Evolutionary conservation across 2,888 invertebrate species (phyloP), one percentile per base, ranked within the genome.

Genomic region (Cinara cedri): DNA sequence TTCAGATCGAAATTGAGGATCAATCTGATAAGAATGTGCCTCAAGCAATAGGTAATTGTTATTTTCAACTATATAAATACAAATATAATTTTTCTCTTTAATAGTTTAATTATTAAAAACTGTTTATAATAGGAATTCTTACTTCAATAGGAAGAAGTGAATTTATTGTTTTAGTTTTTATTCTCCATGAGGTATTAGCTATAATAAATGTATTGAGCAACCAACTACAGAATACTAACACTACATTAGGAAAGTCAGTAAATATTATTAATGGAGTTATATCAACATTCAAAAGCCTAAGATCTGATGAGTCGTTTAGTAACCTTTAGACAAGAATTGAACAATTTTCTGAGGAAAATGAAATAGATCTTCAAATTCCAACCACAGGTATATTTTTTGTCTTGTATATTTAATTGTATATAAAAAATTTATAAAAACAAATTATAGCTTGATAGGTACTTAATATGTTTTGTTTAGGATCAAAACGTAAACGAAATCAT

Each of bases 401-500:
- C 57, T 57, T 0, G 6, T 57, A 57, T 24, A 57, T 57, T 57
- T 57, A n/a, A n/a, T n/a, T 55, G 4, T 3, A 55, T 3, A 55
- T 55, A 55, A 13, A 1, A 55, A 55, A n/a, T 21, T 21, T 55
- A 55, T 55, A 55, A 55, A 55, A 21, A 21, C 1, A 13, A 55
- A 21, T 21, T 4, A 51, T 51, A 51, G 51, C 51, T 51, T 55
- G 11, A 21, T 55, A 21, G 10, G 55, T 55, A 60, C 26, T 60
- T 60, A 60, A 60, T 34, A 60, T 60, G 34, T 60, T 60, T 60
- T 60, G 60, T 60, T 60, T 60, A 60, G 60, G 60, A 10, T 60
- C 57, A 60, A 60, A 60, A 60, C 26, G 57, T 60, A 26, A 60
- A 60, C 57, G 26, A 60, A 60, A 8, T 60, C 57, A 60, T 2